Evolutionary conservation across 2,113 vertebrate species (phyloP).

Genomic region (Ursus arctos): DNA sequence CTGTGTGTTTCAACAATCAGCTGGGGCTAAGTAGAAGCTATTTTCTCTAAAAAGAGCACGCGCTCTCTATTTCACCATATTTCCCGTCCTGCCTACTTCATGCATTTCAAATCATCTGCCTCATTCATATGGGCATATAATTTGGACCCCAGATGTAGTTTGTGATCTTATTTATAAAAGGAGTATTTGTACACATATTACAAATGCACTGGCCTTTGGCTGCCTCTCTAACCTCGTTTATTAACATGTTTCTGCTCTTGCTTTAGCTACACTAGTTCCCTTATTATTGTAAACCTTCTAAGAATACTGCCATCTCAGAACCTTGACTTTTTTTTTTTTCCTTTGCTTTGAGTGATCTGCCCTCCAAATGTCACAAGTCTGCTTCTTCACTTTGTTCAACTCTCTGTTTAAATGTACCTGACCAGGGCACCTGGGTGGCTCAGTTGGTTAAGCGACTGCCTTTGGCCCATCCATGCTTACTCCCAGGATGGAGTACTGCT

Average conservation of each 20-base stretch:
- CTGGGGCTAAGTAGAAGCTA: neutral
- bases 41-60: neutral
- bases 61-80: neutral
- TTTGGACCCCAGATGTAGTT: neutral
- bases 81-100: neutral
- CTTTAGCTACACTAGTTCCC: neutral
- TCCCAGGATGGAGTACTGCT: too few species aligned
- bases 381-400: neutral
- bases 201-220: neutral
- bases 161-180: slow-evolving; percentile 33
- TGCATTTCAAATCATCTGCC: neutral
- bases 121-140: neutral
- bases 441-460: too few species aligned
- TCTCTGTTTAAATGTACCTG: neutral
- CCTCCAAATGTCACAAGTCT: neutral
- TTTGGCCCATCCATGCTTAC: too few species aligned
- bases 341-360: neutral
- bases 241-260: slow-evolving; percentile 22
- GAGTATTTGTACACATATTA: neutral
- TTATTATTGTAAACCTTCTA: neutral
- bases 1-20: neutral
- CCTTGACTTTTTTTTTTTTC: neutral
- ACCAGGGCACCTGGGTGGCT: too few species aligned
- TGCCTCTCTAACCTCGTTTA: neutral
- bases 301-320: neutral